phyloP scores from a whole-genome alignment of 2,797 vertebrate species.

The Erpetoichthys calabaricus region DNA sequence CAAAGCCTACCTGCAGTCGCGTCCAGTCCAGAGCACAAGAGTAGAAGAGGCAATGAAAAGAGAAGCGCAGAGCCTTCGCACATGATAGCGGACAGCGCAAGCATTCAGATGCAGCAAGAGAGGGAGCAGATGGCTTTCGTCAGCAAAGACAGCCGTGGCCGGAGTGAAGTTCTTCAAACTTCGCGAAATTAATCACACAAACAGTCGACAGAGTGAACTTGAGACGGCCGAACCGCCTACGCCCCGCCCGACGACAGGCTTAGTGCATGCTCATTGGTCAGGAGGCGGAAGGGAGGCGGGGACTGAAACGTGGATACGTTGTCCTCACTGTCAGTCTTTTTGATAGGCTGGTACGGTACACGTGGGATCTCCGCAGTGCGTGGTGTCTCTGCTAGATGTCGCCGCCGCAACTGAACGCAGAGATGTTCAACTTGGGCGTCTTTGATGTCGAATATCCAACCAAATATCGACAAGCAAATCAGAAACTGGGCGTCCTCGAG shows the following conservation, averaged over 20 bases:
- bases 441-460: too few species aligned
- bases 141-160: slow-evolving; percentile 22
- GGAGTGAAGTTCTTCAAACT: slow-evolving; percentile 42
- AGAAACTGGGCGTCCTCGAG: too few species aligned
- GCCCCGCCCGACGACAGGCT: slow-evolving; percentile 13
- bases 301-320: slow-evolving; percentile 22
- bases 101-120: slow-evolving; percentile 9
- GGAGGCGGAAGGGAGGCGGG: not conserved
- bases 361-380: slow-evolving; percentile 49
- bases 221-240: slow-evolving; percentile 44
- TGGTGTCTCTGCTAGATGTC: not conserved
- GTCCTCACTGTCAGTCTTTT: slow-evolving; percentile 14
- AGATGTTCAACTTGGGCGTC: too few species aligned
- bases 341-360: slow-evolving; percentile 46
- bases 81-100: slow-evolving; percentile 44
- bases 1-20: slow-evolving; percentile 51
- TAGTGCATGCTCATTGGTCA: slow-evolving; percentile 22
- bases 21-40: slow-evolving; percentile 42
- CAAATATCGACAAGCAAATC: too few species aligned
- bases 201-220: slow-evolving; percentile 51
- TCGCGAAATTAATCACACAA: slow-evolving; percentile 45
- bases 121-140: slow-evolving; percentile 1
- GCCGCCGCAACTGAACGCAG: too few species aligned
- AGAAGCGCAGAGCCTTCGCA: slow-evolving; percentile 36
- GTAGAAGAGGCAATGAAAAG: slow-evolving; percentile 38